Evolutionary conservation across 2,113 vertebrate species (phyloP).

Genomic region (Actenoides hombroni): DNA sequence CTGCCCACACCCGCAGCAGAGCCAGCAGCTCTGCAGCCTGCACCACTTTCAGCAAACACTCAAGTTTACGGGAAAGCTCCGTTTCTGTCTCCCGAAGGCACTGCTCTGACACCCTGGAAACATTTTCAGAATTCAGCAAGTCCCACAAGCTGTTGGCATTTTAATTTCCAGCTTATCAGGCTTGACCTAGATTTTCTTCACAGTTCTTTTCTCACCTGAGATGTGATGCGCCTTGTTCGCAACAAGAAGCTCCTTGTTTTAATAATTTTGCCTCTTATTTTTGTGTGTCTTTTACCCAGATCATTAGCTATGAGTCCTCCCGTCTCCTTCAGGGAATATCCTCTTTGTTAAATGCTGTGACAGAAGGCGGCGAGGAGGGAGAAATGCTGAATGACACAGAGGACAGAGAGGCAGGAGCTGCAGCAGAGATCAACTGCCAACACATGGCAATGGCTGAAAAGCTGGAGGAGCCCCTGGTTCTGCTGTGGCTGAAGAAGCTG

Average conservation of each 20-base stretch:
- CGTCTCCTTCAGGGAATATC: background rate
- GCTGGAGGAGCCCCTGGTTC: background rate
- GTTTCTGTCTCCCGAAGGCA: background rate
- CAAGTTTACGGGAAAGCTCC: background rate
- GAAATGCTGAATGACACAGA: fast-evolving
- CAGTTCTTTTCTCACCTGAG: background rate
- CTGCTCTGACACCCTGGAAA: fast-evolving
- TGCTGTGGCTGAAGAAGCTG: background rate
- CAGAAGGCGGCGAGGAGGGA: background rate
- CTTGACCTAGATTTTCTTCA: background rate
- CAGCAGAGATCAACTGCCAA: background rate
- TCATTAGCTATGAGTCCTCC: background rate
- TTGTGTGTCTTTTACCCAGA: background rate
- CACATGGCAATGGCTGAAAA: background rate
- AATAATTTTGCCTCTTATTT: background rate
- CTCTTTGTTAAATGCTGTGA: background rate
- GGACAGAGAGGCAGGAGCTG: background rate
- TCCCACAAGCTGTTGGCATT: background rate
- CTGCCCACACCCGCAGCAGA: fast-evolving
- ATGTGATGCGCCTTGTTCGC: background rate
- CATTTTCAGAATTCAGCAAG: background rate
- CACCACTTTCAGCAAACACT: background rate
- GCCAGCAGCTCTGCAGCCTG: background rate
- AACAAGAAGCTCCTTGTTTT: background rate
- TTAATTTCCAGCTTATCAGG: background rate